Evolutionary conservation across 2,888 invertebrate species (phyloP).

Genomic region (Chrysina gloriosa): DNA sequence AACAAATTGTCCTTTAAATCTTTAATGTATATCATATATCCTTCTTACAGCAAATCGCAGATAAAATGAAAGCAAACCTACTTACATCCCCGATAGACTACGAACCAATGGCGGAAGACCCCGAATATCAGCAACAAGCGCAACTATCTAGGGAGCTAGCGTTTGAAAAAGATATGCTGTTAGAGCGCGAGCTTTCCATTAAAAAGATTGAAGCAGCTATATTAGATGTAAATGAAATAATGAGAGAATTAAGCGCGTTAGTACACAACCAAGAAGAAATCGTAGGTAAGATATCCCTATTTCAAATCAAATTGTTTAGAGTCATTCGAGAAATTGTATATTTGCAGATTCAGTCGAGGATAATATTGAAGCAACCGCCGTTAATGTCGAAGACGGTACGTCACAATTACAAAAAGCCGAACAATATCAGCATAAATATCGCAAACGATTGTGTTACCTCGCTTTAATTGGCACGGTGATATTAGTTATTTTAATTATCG

Average conservation of each 20-base stretch:
- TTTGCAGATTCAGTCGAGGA: conserved; percentile 84
- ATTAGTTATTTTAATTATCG: conserved; percentile 75
- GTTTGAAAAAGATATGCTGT: conserved; percentile 82
- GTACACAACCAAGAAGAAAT: conserved; percentile 78
- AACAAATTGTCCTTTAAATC: too few relatives aligned
- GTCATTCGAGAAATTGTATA: background rate
- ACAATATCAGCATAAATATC: conserved; percentile 80
- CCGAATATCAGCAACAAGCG: conserved; percentile 63
- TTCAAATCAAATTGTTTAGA: background rate
- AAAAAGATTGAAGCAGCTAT: conserved; percentile 84
- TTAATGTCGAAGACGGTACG: conserved; percentile 82
- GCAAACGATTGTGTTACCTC: conserved; percentile 80
- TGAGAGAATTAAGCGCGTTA: conserved; percentile 78
- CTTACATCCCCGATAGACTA: conserved; percentile 61
- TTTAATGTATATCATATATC: conserved; percentile 34
- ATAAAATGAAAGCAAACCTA: conserved; percentile 76
- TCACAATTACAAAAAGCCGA: conserved; percentile 85
- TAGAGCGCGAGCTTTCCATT: conserved; percentile 84
- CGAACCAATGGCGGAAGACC: conserved; percentile 45
- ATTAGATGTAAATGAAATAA: conserved; percentile 85
- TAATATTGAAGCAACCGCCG: conserved; percentile 80
- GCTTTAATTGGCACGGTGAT: conserved; percentile 75
- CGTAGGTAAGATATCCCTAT: conserved; percentile 70
- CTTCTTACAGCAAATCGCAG: conserved; percentile 72
- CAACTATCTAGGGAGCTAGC: conserved; percentile 71